Evolutionary conservation across 2,797 vertebrate species (phyloP), one percentile per base, ranked within the genome.

Genomic region (Sebastes melanostomus): DNA sequence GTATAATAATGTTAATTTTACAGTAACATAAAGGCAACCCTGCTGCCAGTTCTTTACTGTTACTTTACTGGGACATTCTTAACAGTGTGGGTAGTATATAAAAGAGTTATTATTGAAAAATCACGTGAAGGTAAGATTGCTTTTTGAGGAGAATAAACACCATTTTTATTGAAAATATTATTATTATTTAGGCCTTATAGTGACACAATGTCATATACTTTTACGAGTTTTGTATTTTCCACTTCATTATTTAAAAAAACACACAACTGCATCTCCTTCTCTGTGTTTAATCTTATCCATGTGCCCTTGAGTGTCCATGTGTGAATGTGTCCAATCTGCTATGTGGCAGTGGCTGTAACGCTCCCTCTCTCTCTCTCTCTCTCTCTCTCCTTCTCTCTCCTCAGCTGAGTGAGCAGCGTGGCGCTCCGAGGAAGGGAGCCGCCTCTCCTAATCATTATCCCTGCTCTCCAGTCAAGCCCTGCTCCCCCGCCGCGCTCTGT

Each of bases 361-460:
- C 87, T 46, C 69, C 80, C 34, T 36, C 34, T 11, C 32, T 36
- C 34, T 11, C 76, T 34, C 34, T 34, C 34, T 36, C 34, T 30
- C 29, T 36, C 76, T 11, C 34, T 61, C 82, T 65, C 66, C 20
- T 67, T 16, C 67, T 83, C 91, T 88, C 78, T 84, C 84, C 77
- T 73, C 93, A 95, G 95, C 91, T 80, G 89, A 88, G 66, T 73
- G 89, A 93, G 89, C 96, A 94, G 72, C 95, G 95, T 83, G 93
- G 95, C 72, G 94, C 96, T 88, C 94, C 30, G 66, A 93, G 96
- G 91, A 99, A 97, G 90, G 95, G 95, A 79, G 94, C 94, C 1
- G 96, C 97, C 83, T 95, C 96, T 67, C 92, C 92, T 81, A 94
- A 96, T 16, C 96, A 97, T 89, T 95, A 96, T 4, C 90, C 92